Conservation (phyloP, 1,140 invertebrate species). For the Neodiprion lecontei region DNA sequence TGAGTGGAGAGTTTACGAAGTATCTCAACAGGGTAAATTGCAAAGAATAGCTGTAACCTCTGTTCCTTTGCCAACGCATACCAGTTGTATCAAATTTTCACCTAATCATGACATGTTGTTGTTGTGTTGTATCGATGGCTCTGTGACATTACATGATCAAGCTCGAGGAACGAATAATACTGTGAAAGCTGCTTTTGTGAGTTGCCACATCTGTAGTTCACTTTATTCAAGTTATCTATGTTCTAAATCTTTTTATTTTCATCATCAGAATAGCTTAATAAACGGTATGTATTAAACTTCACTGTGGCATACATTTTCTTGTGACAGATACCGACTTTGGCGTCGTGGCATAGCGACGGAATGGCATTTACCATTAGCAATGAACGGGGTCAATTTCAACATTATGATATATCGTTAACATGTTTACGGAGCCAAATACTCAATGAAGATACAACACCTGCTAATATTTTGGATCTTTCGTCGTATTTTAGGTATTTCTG, state of each 20-base stretch:
- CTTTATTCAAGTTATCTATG: not conserved
- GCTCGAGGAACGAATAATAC: slow-evolving; percentile 68
- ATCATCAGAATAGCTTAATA: not conserved
- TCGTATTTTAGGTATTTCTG: slow-evolving; percentile 71
- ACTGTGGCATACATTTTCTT: slow-evolving; percentile 15
- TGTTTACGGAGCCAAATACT: slow-evolving; percentile 73
- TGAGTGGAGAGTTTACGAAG: slow-evolving; percentile 76
- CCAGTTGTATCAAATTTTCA: slow-evolving; percentile 71
- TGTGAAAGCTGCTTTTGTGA: slow-evolving; percentile 71
- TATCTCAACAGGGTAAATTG: slow-evolving; percentile 69
- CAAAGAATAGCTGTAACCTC: slow-evolving; percentile 73
- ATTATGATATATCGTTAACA: slow-evolving; percentile 76
- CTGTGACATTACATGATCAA: slow-evolving; percentile 76
- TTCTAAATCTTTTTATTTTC: not conserved
- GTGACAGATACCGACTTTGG: slow-evolving; percentile 71
- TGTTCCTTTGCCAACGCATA: slow-evolving; percentile 75
- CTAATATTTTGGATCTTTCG: slow-evolving; percentile 71
- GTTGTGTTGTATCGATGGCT: slow-evolving; percentile 78
- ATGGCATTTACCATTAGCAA: slow-evolving; percentile 74
- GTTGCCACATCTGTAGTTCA: slow-evolving; percentile 33
- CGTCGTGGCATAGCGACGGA: slow-evolving; percentile 77
- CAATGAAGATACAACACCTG: slow-evolving; percentile 70
- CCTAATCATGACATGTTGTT: slow-evolving; percentile 75
- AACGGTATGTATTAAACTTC: slow-evolving; percentile 12
- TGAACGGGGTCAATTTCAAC: slow-evolving; percentile 77